phyloP scores from a whole-genome alignment of 2,113 vertebrate genomes.

The Pionites leucogaster region DNA sequence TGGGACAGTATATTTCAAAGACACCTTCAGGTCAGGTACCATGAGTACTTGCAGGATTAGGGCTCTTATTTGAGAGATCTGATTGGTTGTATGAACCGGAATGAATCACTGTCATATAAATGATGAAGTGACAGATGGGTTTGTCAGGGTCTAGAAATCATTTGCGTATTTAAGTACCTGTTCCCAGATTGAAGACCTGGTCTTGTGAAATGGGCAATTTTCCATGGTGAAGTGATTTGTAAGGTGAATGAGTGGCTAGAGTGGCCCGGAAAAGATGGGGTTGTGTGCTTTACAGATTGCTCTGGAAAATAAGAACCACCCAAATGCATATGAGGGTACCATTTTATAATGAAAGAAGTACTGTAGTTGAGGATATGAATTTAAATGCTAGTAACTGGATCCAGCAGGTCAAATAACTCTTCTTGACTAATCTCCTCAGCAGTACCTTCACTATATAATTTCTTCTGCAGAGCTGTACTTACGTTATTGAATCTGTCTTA shows the following conservation, averaged over 20 bases:
- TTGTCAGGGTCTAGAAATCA: neutral
- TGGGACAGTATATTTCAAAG: neutral
- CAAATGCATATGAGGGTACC: neutral
- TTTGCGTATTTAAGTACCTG: neutral
- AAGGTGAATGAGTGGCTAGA: neutral
- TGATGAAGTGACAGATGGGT: neutral
- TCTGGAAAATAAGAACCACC: neutral
- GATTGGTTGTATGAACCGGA: neutral
- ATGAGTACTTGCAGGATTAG: neutral
- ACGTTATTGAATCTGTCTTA: accelerated
- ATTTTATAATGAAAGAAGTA: neutral
- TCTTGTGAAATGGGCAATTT: neutral
- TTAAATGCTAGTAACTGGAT: neutral
- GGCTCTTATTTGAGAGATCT: neutral
- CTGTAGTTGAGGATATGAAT: neutral
- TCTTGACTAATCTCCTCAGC: neutral
- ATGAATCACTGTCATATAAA: neutral
- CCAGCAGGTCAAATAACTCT: neutral
- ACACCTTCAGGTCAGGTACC: neutral
- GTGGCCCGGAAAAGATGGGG: neutral
- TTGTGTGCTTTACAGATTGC: neutral
- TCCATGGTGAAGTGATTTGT: neutral
- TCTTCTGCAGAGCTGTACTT: neutral
- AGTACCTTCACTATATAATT: neutral
- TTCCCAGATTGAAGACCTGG: neutral